phyloP scores from a whole-genome alignment of 2,888 invertebrate species.

The Rhaphigaster nebulosa region DNA sequence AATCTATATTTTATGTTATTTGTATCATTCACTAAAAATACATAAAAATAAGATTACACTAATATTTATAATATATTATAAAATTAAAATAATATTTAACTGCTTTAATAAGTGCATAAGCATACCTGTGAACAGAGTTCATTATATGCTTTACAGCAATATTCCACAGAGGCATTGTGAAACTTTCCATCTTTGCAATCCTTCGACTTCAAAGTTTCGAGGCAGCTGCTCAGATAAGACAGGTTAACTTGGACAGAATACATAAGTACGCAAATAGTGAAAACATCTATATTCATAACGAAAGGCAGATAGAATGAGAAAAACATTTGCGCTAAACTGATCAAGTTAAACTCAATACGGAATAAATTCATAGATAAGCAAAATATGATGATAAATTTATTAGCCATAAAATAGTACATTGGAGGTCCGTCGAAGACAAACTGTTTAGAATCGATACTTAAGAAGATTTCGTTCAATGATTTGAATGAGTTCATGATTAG shows the following conservation, averaged over 20 bases:
- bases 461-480: background rate
- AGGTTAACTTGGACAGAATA: background rate
- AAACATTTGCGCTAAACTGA: background rate
- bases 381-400: background rate
- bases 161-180: background rate
- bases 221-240: background rate
- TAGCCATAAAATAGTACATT: background rate
- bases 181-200: background rate
- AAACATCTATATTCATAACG: background rate
- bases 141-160: background rate
- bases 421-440: background rate
- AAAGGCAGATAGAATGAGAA: background rate
- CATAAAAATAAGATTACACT: no score
- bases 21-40: no score
- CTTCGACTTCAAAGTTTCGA: background rate
- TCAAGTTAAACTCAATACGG: background rate
- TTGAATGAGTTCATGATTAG: background rate
- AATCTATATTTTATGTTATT: no score
- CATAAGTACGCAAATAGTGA: background rate
- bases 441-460: background rate
- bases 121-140: slow-evolving; percentile 10
- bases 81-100: no score
- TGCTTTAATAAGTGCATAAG: background rate
- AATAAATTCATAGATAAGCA: background rate
- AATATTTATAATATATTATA: no score